These are phyloP conservation scores for Melanotaenia maccullochi DNA, from an alignment of 2,797 vertebrate genomes.

Conservation along the genomic window DNA sequence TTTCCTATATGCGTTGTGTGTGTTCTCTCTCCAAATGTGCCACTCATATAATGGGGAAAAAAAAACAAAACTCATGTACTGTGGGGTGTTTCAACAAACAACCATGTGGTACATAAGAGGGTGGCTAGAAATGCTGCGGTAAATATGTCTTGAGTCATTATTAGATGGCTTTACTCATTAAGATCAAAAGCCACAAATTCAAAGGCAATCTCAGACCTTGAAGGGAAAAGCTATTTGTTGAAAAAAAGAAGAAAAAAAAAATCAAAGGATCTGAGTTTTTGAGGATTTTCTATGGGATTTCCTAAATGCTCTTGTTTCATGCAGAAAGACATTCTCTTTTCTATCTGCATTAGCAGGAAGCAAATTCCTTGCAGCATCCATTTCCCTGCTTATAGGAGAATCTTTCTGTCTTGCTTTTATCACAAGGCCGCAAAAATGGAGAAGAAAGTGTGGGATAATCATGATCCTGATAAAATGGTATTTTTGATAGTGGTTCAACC, in stretches of 20 bases:
- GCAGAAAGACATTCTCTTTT: conserved; percentile 54
- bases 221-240: conserved; percentile 54
- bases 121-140: conserved; percentile 70
- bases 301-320: conserved; percentile 58
- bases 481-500: conserved; percentile 45
- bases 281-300: conserved; percentile 64
- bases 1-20: conserved; percentile 57
- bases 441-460: conserved; percentile 33
- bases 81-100: conserved; percentile 75
- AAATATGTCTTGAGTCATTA: conserved; percentile 78
- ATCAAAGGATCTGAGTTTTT: conserved; percentile 63
- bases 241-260: conserved; percentile 43
- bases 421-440: conserved; percentile 32
- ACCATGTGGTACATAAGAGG: conserved; percentile 72
- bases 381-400: conserved; percentile 46
- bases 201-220: conserved; percentile 66
- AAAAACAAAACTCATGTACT: conserved; percentile 70
- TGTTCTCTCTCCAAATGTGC: conserved; percentile 66
- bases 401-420: conserved; percentile 53
- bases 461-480: conserved; percentile 34
- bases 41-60: conserved; percentile 58
- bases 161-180: conserved; percentile 80
- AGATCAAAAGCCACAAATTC: conserved; percentile 79
- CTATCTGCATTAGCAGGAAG: conserved; percentile 33
- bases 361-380: conserved; percentile 45